Evolutionary conservation across 2,888 invertebrate species (phyloP).

Genomic region (Thelaira solivaga): DNA sequence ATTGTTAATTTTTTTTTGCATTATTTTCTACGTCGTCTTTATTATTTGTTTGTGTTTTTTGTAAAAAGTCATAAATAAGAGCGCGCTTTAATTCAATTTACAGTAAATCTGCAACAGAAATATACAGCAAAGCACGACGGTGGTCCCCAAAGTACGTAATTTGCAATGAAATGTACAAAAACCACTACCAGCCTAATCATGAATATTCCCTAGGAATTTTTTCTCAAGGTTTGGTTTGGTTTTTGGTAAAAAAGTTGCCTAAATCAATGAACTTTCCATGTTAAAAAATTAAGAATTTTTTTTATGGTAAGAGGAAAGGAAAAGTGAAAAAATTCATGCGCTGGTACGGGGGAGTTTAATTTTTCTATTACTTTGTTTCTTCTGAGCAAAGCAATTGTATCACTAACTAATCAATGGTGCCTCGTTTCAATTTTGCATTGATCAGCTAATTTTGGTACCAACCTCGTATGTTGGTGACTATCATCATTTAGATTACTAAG

Average conservation of each 20-base stretch:
- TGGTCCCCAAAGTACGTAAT: not conserved
- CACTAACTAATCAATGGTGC: too few species aligned
- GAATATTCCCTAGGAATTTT: too few species aligned
- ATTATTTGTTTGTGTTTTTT: constrained; percentile 23
- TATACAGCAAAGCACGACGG: constrained; percentile 21
- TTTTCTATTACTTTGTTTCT: too few species aligned
- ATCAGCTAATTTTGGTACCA: not conserved
- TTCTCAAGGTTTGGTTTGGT: too few species aligned
- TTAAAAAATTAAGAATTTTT: too few species aligned
- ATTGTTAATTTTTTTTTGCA: constrained; percentile 19
- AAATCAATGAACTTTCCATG: too few species aligned
- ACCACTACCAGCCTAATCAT: too few species aligned
- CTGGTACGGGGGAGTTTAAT: too few species aligned
- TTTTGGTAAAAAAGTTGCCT: too few species aligned
- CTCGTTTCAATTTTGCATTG: not conserved
- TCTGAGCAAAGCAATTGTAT: too few species aligned
- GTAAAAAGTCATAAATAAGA: constrained; percentile 51
- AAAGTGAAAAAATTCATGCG: too few species aligned
- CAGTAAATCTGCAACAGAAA: constrained; percentile 41
- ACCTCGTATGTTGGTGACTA: not conserved
- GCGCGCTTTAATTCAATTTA: constrained; percentile 63
- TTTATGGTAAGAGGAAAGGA: too few species aligned
- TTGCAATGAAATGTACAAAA: not conserved
- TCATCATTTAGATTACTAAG: constrained; percentile 4
- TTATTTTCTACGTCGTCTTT: constrained; percentile 12